phyloP scores from a whole-genome alignment of 30 jellyfish, hydroid and myxozoan genomes.

The Turritopsis rubra region DNA sequence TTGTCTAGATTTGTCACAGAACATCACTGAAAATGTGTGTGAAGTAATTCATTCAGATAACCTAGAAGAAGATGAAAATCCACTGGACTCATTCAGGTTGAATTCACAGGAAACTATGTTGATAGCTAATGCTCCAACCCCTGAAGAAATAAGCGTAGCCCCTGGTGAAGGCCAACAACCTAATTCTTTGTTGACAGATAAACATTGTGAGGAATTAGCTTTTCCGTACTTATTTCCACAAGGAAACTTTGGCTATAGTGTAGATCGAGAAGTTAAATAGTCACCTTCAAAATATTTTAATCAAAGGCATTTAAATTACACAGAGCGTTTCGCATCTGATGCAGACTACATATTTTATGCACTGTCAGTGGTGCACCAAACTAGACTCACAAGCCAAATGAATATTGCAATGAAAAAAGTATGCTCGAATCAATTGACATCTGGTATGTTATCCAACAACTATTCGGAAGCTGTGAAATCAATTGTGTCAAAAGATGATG shows the following conservation, averaged over 20 bases:
- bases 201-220: no score
- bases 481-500: no score
- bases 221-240: neutral
- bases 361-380: no score
- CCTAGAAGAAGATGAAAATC: neutral
- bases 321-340: constrained; percentile 16
- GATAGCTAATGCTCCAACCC: neutral
- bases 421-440: no score
- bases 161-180: constrained; percentile 10
- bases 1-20: neutral
- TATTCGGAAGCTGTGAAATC: no score
- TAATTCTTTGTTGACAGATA: neutral
- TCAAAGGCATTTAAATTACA: neutral
- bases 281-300: constrained; percentile 10
- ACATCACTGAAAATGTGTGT: neutral
- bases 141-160: neutral
- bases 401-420: no score
- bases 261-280: neutral
- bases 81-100: neutral
- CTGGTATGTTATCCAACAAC: no score
- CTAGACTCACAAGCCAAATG: no score
- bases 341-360: constrained; percentile 19
- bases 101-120: neutral
- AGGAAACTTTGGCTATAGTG: constrained; percentile 11
- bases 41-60: neutral